Base-by-base conservation (phyloP, 2,888 invertebrate genomes). In the Chaetoderma sp. region DNA sequence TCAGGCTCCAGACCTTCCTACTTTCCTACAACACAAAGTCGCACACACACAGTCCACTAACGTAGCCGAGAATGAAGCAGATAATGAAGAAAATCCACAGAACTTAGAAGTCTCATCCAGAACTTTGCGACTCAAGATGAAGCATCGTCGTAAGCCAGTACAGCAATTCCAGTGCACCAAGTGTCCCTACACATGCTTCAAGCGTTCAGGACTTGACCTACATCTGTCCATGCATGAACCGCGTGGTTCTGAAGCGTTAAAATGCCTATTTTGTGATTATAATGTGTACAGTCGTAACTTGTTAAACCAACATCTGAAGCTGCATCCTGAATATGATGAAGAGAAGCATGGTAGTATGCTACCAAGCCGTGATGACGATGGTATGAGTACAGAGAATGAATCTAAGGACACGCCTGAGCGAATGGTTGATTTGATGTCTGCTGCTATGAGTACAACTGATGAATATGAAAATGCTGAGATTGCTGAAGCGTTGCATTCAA, bases 11-110 rank as follows among this genome's bases (percentile, higher is more conserved):
- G 82, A 83, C 60, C 60, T 83, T 52, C 73, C 78, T 4, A 72
- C 78, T 4, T 82, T 83, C 61, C 70, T 83, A 4, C 80, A 80
- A 60, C 84, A 84, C 60, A 79, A 79, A 59, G 72, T 76, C n/a
- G 73, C 71, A 8, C 83, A 83, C 65, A 61, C 69, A 63, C 58
- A 25, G 18, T n/a, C 54, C 44, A 21, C 33, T 32, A 23, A 18
- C 44, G 47, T 52, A 21, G 52, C 67, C 57, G 60, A 60, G 4
- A 56, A 55, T 21, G 32, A 69, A 67, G 27, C 72, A 70, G 10
- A 63, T 70, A 30, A 74, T 71, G 44, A 60, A 32, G 30, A 30
- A 21, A 45, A 44, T 39, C 67, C 70, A 45, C 47, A 49, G 3
- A 44, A 64, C 5, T 67, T 64, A 45, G 73, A 78, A 44, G 75